Conservation (phyloP, 2,113 vertebrate genomes). For the Protobothrops flavoviridis region DNA sequence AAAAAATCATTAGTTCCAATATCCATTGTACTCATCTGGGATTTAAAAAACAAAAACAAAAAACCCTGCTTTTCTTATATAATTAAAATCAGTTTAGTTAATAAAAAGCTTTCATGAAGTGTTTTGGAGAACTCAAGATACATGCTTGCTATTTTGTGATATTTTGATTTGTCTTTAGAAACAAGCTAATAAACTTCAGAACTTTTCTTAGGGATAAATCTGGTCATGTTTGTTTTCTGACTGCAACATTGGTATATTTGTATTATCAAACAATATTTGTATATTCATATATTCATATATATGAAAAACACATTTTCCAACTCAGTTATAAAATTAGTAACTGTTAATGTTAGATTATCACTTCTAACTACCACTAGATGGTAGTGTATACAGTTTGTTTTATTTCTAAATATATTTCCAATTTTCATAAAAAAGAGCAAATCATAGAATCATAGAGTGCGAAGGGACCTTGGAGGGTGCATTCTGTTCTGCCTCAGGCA, state of each 20-base stretch:
- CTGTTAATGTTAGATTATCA: slow-evolving; percentile 2
- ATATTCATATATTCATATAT: neutral
- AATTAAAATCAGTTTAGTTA: neutral
- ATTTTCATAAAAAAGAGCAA: neutral
- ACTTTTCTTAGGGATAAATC: neutral
- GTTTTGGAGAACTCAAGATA: neutral
- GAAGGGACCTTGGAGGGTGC: neutral
- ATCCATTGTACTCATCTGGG: neutral
- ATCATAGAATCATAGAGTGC: neutral
- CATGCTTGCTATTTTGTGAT: neutral
- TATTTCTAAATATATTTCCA: neutral
- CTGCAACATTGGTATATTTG: neutral
- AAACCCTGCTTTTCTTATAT: neutral
- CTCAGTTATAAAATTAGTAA: neutral
- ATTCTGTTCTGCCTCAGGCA: neutral
- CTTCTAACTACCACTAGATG: slow-evolving; percentile 48
- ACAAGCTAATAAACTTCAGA: neutral
- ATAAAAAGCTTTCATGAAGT: neutral
- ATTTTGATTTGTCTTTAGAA: neutral
- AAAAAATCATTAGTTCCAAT: neutral
- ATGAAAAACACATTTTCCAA: neutral
- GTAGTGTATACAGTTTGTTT: slow-evolving; percentile 44
- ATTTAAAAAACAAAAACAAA: neutral
- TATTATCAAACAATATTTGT: too few relatives aligned
- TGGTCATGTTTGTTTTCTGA: neutral